Conservation (phyloP, 2,888 invertebrate genomes). For the Lithodes maja region DNA sequence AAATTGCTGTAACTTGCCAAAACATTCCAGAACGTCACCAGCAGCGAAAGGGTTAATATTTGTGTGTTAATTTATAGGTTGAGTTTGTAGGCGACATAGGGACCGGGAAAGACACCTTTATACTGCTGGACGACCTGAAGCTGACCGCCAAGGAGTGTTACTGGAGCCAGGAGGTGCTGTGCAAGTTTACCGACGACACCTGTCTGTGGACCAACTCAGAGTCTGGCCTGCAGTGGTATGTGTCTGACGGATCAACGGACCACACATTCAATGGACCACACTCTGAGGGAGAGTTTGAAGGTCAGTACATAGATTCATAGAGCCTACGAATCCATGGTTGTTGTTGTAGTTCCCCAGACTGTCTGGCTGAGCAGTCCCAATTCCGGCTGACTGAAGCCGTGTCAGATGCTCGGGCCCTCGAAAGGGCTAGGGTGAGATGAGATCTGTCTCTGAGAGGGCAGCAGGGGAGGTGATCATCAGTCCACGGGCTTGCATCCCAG, state of each 20-base stretch:
- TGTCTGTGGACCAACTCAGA: constrained; percentile 54
- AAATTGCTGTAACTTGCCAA: no score
- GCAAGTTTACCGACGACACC: constrained; percentile 30
- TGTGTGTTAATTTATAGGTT: constrained; percentile 26
- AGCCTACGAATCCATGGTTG: no score
- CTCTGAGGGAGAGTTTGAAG: background rate
- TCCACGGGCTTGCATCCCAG: no score
- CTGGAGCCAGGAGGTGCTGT: background rate
- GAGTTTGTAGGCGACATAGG: constrained; percentile 46
- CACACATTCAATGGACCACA: constrained; percentile 53
- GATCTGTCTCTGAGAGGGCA: no score
- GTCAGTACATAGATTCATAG: background rate
- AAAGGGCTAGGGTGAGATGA: no score
- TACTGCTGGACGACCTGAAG: constrained; percentile 53
- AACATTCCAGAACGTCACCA: no score
- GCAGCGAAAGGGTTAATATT: no score
- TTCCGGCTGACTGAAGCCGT: no score
- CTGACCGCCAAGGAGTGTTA: constrained; percentile 11
- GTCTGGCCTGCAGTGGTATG: constrained; percentile 52
- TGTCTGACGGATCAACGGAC: constrained; percentile 24
- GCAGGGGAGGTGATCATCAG: no score
- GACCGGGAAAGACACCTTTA: constrained; percentile 19
- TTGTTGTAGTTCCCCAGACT: no score
- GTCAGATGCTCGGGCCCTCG: no score
- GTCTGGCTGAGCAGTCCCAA: no score